Percentiles rank a stretch among this genome's conserved stretches.
phyloP scores from a whole-genome alignment of 2,113 vertebrate genomes.

The Percina caprodes region DNA sequence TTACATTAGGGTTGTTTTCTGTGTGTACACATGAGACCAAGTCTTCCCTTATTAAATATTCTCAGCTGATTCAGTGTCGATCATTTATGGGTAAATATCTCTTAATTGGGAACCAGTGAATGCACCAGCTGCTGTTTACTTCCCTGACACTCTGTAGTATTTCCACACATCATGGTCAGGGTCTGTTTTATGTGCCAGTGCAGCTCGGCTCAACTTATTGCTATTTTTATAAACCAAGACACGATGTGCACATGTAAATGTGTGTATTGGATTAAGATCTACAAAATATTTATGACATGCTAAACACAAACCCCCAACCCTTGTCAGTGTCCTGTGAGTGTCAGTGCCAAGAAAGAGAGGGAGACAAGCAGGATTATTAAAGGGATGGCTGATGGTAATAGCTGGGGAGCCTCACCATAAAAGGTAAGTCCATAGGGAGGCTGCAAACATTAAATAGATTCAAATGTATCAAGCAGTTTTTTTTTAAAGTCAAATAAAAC shows the following conservation, averaged over 20 bases:
- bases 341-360: conserved; percentile 60
- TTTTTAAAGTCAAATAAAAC: background rate
- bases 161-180: conserved; percentile 30
- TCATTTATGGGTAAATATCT: conserved; percentile 56
- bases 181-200: conserved; percentile 52
- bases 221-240: conserved; percentile 42
- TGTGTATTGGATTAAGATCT: conserved; percentile 51
- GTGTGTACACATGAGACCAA: conserved; percentile 31
- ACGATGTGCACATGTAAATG: conserved; percentile 35
- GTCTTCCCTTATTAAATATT: conserved; percentile 80
- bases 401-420: conserved; percentile 79
- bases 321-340: conserved; percentile 45
- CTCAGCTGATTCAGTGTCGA: conserved; percentile 56
- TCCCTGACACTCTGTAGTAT: conserved; percentile 28
- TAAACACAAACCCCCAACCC: conserved; percentile 48
- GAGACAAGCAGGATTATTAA: conserved; percentile 50
- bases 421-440: conserved; percentile 73
- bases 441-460: conserved; percentile 58
- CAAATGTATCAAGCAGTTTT: conserved; percentile 27
- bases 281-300: conserved; percentile 68
- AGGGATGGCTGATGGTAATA: conserved; percentile 48
- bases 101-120: conserved; percentile 9
- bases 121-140: conserved; percentile 19
- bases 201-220: conserved; percentile 5
- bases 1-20: conserved; percentile 15